phyloP scores from a whole-genome alignment of 2,113 vertebrate genomes.

The Rissa tridactyla region DNA sequence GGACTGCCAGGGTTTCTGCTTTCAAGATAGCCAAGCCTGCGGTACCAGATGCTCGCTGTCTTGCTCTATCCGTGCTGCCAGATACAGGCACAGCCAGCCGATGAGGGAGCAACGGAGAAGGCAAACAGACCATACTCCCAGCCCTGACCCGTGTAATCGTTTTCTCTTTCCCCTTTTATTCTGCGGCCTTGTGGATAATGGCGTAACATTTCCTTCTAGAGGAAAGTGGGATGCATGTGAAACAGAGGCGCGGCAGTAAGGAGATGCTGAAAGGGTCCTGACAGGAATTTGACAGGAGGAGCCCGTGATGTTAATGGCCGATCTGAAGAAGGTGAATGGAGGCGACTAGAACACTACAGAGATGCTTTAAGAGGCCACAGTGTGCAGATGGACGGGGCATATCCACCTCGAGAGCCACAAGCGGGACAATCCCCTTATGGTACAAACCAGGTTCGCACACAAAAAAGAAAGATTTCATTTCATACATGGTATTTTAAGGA shows the following conservation, averaged over 20 bases:
- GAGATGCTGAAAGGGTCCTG: neutral
- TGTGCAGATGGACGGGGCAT: neutral
- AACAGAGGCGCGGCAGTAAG: neutral
- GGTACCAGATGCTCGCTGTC: neutral
- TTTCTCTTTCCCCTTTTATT: neutral
- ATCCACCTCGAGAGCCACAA: neutral
- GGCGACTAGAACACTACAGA: rapidly evolving
- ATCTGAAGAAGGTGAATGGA: neutral
- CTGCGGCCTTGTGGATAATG: neutral
- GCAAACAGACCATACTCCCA: neutral
- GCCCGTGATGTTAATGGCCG: neutral
- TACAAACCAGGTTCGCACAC: neutral
- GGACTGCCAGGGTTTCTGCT: neutral
- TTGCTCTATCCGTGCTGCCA: neutral
- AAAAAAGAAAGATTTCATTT: neutral
- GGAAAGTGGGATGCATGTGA: neutral
- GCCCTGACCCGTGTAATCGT: neutral
- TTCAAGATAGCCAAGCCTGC: neutral
- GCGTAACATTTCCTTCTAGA: neutral
- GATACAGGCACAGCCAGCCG: neutral
- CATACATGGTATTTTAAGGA: neutral
- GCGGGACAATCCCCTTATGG: neutral
- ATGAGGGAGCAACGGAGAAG: neutral
- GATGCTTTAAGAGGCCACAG: neutral
- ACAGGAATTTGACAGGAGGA: neutral